Percentiles rank a stretch among this genome's conserved stretches.
Evolutionary conservation across 2,113 vertebrate species (phyloP).

Genomic region (Siniperca chuatsi): DNA sequence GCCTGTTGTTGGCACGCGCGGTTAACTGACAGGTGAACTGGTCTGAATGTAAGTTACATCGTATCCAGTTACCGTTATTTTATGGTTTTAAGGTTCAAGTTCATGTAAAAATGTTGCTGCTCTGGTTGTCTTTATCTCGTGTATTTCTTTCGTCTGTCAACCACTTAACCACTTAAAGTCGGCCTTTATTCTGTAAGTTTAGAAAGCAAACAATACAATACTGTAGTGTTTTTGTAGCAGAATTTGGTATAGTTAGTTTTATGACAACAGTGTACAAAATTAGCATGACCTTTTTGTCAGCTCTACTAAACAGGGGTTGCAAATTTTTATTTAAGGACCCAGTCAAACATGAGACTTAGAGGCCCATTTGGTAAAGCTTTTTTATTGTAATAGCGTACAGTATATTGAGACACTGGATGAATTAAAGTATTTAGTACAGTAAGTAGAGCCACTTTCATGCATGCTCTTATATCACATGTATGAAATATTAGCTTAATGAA

Average conservation of each 20-base stretch:
- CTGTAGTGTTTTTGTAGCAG: background rate
- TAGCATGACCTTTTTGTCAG: background rate
- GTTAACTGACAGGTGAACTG: constrained; percentile 9
- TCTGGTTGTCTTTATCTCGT: background rate
- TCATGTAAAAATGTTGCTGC: background rate
- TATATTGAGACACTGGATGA: background rate
- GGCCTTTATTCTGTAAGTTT: background rate
- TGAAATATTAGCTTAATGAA: background rate
- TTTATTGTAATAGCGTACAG: background rate
- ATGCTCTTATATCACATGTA: background rate
- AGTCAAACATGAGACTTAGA: background rate
- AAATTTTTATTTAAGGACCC: background rate
- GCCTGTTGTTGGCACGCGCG: background rate
- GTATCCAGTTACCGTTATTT: background rate
- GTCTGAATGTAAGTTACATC: background rate
- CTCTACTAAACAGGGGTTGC: background rate
- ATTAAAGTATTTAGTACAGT: background rate
- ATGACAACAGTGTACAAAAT: background rate
- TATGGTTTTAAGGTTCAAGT: background rate
- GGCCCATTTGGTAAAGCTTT: background rate
- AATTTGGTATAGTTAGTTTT: background rate
- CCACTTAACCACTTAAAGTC: no score
- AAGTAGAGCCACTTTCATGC: background rate
- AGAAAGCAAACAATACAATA: background rate
- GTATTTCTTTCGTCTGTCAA: background rate